Evolutionary conservation across 1,140 invertebrate species (phyloP), one percentile per base, ranked within the genome.

Genomic region (Pseudobourletiella spinata): DNA sequence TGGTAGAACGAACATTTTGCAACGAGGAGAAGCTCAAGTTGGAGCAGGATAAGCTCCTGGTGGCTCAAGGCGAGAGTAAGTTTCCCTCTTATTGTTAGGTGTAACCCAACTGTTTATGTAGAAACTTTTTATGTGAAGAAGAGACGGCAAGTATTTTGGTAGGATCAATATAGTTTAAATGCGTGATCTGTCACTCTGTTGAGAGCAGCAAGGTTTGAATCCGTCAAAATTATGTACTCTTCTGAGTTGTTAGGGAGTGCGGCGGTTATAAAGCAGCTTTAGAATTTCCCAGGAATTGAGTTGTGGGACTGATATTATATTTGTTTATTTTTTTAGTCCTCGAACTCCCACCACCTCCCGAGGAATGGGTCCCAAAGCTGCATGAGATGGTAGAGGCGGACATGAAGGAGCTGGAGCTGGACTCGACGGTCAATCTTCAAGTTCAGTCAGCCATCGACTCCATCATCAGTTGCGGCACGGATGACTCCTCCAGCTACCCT

Each of bases 1-100:
- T 87, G 83, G 76, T 88, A 15, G 82, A 86, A 68, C 75, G 84
- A 54, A 80, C 84, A 72, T 84, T 86, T 72, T 78, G 86, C 24
- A 76, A 80, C 25, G 85, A 87, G 65, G 85, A 87, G 66, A 80
- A 81, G 67, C 75, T 73, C 48, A 76, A 79, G 39, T 71, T 86
- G 25, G 79, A 83, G 61, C 78, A 77, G 69, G 76, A 86, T 44
- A 39, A 56, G n/a, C 3, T 39, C 8, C 43, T 59, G 24, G 60
- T 68, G 3, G 24, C 39, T 39, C 62, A 64, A 46, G 66, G 66
- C 18, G 66, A 67, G 43, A 2, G 65, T 67, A 67, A 61, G 32
- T 4, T 22, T 18, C 42, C 22, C 25, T 8, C 35, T 39, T 42
- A 39, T 39, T 39, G 32, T 39, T n/a, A n/a, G n/a, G n/a, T n/a